A percentile compares a stretch with the other conserved stretches of the same genome.
These are phyloP conservation scores for Capitella teleta DNA, from an alignment of 1,140 invertebrate species.

Conservation along the genomic window DNA sequence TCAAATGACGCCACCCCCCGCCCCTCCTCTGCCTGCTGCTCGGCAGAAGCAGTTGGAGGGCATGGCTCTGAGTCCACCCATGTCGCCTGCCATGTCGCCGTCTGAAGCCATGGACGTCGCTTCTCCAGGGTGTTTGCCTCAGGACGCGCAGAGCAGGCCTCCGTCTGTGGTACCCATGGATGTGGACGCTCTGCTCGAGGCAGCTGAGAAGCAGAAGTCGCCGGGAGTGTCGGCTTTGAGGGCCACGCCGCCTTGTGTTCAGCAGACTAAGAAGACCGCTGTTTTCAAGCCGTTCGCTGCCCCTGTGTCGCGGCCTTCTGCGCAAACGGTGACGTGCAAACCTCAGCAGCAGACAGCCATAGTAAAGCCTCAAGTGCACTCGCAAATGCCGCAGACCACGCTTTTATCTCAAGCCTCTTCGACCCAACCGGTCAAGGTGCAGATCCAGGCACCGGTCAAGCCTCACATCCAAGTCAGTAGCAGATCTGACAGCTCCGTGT, in stretches of 20 bases:
- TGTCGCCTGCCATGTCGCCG: conserved; percentile 23
- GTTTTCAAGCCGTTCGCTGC: too few relatives aligned
- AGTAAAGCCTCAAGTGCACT: not conserved
- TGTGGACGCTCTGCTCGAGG: conserved; percentile 17
- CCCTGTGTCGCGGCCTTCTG: too few relatives aligned
- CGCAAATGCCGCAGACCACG: conserved; percentile 6
- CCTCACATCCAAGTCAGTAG: not conserved
- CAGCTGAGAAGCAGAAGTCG: not conserved
- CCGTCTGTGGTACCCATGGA: conserved; percentile 39
- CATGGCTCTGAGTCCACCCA: not conserved
- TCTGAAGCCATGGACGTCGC: too few relatives aligned
- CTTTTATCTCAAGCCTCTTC: not conserved
- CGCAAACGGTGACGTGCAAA: not conserved
- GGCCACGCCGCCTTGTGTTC: not conserved
- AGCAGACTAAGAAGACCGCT: not conserved
- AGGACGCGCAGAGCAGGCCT: conserved; percentile 21
- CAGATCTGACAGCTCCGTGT: not conserved
- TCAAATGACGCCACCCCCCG: too few relatives aligned
- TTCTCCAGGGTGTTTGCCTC: not conserved
- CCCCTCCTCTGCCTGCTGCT: too few relatives aligned
- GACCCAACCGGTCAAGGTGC: conserved; percentile 14
- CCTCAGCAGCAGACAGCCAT: not conserved
- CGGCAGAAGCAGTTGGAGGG: too few relatives aligned
- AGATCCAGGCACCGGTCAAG: conserved; percentile 4
- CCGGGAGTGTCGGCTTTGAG: not conserved